Base-by-base conservation (phyloP, 2,797 vertebrate species). In the Nyctibius grandis region DNA sequence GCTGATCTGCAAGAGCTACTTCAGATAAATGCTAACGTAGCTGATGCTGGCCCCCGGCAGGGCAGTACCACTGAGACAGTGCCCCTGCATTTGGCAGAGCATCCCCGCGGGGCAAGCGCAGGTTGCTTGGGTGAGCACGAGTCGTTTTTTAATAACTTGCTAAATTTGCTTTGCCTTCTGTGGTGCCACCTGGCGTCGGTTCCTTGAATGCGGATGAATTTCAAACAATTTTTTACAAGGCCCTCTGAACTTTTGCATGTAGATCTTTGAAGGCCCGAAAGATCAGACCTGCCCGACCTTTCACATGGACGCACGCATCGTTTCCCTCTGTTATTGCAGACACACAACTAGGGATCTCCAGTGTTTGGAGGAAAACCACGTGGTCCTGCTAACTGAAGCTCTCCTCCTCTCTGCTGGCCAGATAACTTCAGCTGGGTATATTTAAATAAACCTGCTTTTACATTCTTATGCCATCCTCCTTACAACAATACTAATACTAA, bases 161-260 rank as follows among this genome's bases (percentile, higher is more conserved):
- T 5, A 2, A 9, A 4, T 6, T 17, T 15, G 26, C n/a, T 25
- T 70, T 0, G 90, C 85, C 89, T 87, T 31, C 94, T 89, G 70
- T 19, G 84, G 79, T 69, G 96, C 93, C 97, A 96, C 72, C 96
- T 96, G 94, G 91, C 50, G 96, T 77, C 59, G 3, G n/a, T 20
- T 22, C 20, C 56, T 34, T 19, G 69, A 36, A 25, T 1, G 26
- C 42, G 22, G 12, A 5, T 1, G 53, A 18, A 6, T 0, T 2
- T 44, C 34, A 21, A 59, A 40, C 16, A 1, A 3, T 0, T 25
- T 7, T 16, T 11, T 0, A 8, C 45, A 8, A 3, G 12, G 33
- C 2, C 2, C 22, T 40, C 57, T 6, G 33, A 18, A 19, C 31
- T 56, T 34, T 44, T 26, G 15, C 36, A 5, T 2, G 22, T 20